These are phyloP conservation scores for Bradynema listronoti DNA, from an alignment of 1,140 invertebrate species.

Conservation along the genomic window DNA sequence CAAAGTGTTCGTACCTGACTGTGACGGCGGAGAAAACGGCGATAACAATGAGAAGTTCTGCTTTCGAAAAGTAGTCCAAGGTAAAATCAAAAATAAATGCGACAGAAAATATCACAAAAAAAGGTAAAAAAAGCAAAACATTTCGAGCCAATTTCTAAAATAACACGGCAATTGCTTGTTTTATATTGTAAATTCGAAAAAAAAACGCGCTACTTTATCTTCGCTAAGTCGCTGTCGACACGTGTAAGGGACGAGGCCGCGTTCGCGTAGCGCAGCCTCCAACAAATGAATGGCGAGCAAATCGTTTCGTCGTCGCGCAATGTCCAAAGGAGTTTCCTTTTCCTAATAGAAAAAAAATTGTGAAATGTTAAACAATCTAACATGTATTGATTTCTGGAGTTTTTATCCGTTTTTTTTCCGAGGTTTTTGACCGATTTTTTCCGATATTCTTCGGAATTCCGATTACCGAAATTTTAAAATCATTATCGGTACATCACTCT, in stretches of 20 bases:
- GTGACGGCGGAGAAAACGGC: slow-evolving; percentile 19
- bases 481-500: too few species aligned
- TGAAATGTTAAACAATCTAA: too few species aligned
- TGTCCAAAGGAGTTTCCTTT: slow-evolving; percentile 48
- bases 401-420: too few species aligned
- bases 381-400: too few species aligned
- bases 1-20: slow-evolving; percentile 18
- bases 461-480: too few species aligned
- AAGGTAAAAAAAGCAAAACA: slow-evolving; percentile 79
- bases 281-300: slow-evolving; percentile 35
- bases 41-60: slow-evolving; percentile 58
- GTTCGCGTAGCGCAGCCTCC: slow-evolving; percentile 41
- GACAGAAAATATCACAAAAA: slow-evolving; percentile 77
- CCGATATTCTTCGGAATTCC: too few species aligned
- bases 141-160: slow-evolving; percentile 76
- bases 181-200: slow-evolving; percentile 43
- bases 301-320: slow-evolving; percentile 48
- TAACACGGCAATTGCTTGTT: too few species aligned
- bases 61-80: slow-evolving; percentile 72
- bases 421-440: too few species aligned
- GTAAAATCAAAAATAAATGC: slow-evolving; percentile 76
- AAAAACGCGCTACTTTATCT: slow-evolving; percentile 60
- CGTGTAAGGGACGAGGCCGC: slow-evolving; percentile 34
- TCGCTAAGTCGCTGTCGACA: slow-evolving; percentile 66
- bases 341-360: slow-evolving; percentile 28